phyloP scores from a whole-genome alignment of 2,113 vertebrate genomes.

The Myotis brandtii region DNA sequence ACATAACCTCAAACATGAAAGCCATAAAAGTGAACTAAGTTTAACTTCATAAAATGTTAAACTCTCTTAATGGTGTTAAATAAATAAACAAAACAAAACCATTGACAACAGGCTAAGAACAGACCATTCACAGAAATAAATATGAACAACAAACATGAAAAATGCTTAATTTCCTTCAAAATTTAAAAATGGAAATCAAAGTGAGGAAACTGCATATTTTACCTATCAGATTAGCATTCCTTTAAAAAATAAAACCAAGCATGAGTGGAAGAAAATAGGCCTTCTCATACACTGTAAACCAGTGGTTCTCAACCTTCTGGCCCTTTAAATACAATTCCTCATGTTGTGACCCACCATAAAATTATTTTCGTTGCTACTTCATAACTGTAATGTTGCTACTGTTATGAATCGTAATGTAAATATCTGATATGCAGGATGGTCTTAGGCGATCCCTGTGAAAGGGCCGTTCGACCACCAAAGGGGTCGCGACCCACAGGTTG shows the following conservation, averaged over 20 bases:
- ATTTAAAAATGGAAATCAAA: not conserved
- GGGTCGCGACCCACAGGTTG: too few species aligned
- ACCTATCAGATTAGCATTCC: not conserved
- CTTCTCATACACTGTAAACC: not conserved
- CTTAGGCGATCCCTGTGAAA: too few species aligned
- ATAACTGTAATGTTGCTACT: too few species aligned
- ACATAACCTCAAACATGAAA: not conserved
- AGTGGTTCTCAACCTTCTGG: too few species aligned
- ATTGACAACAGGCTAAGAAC: not conserved
- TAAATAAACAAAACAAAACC: not conserved
- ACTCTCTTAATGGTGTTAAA: not conserved
- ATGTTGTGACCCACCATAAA: too few species aligned
- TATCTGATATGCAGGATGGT: too few species aligned
- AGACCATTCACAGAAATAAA: not conserved
- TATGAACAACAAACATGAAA: not conserved
- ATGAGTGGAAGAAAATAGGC: not conserved
- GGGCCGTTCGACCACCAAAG: too few species aligned
- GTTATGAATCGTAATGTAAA: too few species aligned
- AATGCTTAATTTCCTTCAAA: not conserved
- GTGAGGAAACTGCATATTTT: not conserved
- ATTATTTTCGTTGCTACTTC: too few species aligned
- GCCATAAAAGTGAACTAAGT: not conserved
- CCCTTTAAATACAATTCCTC: too few species aligned
- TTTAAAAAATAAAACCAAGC: not conserved
- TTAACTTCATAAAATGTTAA: not conserved